phyloP scores from a whole-genome alignment of 2,113 vertebrate genomes.

The Perca flavescens region DNA sequence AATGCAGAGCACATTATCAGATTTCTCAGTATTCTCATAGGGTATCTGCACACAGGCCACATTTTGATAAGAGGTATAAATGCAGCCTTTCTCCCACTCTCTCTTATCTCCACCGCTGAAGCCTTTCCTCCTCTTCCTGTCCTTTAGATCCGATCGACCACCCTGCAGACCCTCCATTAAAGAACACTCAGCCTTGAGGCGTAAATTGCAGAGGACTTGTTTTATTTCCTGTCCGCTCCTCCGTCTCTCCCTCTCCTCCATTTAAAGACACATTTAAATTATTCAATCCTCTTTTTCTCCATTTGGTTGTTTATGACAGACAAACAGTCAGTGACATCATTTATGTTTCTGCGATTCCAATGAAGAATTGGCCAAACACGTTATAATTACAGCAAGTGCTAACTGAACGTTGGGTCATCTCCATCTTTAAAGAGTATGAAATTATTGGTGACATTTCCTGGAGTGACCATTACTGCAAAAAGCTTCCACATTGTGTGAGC shows the following conservation, averaged over 20 bases:
- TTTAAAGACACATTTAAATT: constrained; percentile 4
- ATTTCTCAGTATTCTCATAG: not conserved
- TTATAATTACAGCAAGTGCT: not conserved
- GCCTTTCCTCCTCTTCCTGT: not conserved
- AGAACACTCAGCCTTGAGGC: constrained; percentile 11
- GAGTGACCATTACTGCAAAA: constrained; percentile 12
- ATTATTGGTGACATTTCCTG: constrained; percentile 45
- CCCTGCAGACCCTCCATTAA: constrained; percentile 31
- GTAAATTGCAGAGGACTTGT: constrained; percentile 12
- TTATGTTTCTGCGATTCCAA: not conserved
- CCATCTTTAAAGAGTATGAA: not conserved
- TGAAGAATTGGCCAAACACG: not conserved
- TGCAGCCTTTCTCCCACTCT: not conserved
- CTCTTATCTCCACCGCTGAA: not conserved
- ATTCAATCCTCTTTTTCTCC: not conserved
- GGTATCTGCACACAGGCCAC: not conserved
- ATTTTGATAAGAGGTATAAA: constrained; percentile 5
- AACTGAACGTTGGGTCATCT: not conserved
- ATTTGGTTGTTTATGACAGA: constrained; percentile 10
- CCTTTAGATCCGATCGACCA: not conserved
- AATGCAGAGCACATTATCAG: not conserved
- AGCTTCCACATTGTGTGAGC: not conserved
- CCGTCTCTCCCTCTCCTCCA: not conserved
- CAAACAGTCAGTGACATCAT: not conserved
- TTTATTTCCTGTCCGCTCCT: not conserved